Evolutionary conservation across 2,888 invertebrate genomes (phyloP), one percentile per base, ranked within the genome.

Genomic region (Ectemnius cavifrons): DNA sequence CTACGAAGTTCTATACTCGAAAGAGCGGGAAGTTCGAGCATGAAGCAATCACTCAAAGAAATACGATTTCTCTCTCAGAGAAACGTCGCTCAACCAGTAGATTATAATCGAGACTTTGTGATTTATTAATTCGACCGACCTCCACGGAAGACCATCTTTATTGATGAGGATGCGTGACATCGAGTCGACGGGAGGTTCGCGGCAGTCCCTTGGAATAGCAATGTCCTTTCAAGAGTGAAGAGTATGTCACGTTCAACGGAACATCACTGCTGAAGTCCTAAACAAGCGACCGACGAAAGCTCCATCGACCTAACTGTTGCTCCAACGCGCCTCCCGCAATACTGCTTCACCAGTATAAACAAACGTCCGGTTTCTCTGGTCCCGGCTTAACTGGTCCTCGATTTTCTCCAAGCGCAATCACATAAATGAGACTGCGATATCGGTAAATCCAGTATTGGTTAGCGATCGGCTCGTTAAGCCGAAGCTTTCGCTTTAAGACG

Each of bases 91-190:
- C 37, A 37, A 4, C 37, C 37, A 4, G 37, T 11, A 37, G 37
- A 37, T 37, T 6, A 37, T 52, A 52, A 52, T 52, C 52, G 52
- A 52, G 14, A 11, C 37, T 14, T 13, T 0, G 16, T 52, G 52
- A 52, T 52, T 52, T 52, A 52, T 52, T 16, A 16, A 52, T 52
- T 52, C 52, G 52, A 6, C 52, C 52, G 52, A 52, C 16, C 52
- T 52, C 14, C n/a, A 5, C 52, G 52, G 52, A 52, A 16, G n/a
- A 6, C 14, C 52, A 52, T 52, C 16, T 52, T 16, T 52, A 52
- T 52, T 14, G 52, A 52, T 52, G 52, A 52, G n/a, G n/a, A 14
- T 52, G 52, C 52, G 52, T 16, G 52, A 52, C 52, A 52, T 52
- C 16, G 52, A 16, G 52, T 37, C 37, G 37, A 37, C 37, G 37